Conservation (phyloP, 2,888 invertebrate genomes). For the Ectropis crepuscularia region DNA sequence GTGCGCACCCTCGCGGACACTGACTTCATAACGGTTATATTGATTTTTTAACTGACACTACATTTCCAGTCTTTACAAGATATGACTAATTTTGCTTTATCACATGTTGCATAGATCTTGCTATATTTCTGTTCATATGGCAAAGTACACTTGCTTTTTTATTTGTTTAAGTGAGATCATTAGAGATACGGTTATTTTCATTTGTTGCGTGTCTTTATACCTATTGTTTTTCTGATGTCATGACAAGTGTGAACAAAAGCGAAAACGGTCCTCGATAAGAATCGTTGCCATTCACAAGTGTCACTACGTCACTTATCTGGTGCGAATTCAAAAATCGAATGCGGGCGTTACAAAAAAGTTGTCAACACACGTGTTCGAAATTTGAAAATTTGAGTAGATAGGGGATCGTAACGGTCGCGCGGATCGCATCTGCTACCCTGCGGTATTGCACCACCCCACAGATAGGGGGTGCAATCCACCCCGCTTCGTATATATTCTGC, state of each 20-base stretch:
- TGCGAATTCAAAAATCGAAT: constrained; percentile 59
- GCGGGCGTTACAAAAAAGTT: constrained; percentile 74
- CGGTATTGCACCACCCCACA: constrained; percentile 49
- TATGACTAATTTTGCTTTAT: constrained; percentile 10
- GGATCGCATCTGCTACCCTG: constrained; percentile 71
- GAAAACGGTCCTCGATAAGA: constrained; percentile 32
- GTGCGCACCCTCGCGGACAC: constrained; percentile 76
- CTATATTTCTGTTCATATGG: too few relatives aligned
- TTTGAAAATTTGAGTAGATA: constrained; percentile 75
- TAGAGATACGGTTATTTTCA: neutral
- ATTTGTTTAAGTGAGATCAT: too few relatives aligned
- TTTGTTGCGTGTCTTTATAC: neutral
- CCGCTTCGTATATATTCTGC: constrained; percentile 46
- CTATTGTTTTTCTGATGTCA: neutral
- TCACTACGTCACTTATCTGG: constrained; percentile 32
- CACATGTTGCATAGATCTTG: too few relatives aligned
- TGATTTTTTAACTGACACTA: constrained; percentile 83
- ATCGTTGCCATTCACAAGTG: constrained; percentile 35
- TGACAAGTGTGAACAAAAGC: constrained; percentile 25
- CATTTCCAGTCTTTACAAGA: constrained; percentile 34
- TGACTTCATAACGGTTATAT: constrained; percentile 76
- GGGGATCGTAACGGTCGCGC: constrained; percentile 79
- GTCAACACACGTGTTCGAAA: constrained; percentile 80
- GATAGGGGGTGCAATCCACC: constrained; percentile 43
- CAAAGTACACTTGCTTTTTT: too few relatives aligned